phyloP scores from a whole-genome alignment of 2,888 invertebrate genomes.

The Parascotia fuliginaria region DNA sequence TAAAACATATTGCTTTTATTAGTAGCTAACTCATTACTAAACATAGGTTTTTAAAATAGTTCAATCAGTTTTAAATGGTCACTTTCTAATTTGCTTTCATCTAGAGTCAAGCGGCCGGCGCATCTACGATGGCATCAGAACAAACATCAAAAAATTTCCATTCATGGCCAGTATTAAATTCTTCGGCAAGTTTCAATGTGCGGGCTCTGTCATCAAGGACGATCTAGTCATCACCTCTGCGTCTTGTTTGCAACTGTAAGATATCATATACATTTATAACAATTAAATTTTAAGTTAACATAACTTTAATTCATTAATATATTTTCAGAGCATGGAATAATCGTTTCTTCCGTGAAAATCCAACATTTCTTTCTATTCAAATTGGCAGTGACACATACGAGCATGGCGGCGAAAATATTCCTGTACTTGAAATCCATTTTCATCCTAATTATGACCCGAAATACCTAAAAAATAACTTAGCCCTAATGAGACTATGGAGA shows the following conservation, averaged over 20 bases:
- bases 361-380: constrained; percentile 67
- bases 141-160: constrained; percentile 64
- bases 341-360: constrained; percentile 73
- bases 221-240: constrained; percentile 72
- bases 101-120: constrained; percentile 60
- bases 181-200: constrained; percentile 67
- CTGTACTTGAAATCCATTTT: constrained; percentile 67
- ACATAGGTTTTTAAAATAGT: too few relatives aligned
- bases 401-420: constrained; percentile 62
- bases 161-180: constrained; percentile 73
- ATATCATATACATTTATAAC: background rate
- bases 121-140: constrained; percentile 56
- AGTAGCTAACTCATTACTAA: too few relatives aligned
- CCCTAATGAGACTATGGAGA: constrained; percentile 58
- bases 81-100: background rate
- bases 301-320: background rate
- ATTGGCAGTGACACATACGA: constrained; percentile 67
- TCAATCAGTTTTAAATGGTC: too few relatives aligned
- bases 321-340: constrained; percentile 69
- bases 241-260: constrained; percentile 75
- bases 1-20: too few relatives aligned
- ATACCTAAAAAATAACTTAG: constrained; percentile 64
- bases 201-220: constrained; percentile 69
- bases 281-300: too few relatives aligned
- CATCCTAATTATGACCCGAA: constrained; percentile 67